Base-by-base conservation (phyloP, 2,113 vertebrate species). In the Lipophrys pholis region DNA sequence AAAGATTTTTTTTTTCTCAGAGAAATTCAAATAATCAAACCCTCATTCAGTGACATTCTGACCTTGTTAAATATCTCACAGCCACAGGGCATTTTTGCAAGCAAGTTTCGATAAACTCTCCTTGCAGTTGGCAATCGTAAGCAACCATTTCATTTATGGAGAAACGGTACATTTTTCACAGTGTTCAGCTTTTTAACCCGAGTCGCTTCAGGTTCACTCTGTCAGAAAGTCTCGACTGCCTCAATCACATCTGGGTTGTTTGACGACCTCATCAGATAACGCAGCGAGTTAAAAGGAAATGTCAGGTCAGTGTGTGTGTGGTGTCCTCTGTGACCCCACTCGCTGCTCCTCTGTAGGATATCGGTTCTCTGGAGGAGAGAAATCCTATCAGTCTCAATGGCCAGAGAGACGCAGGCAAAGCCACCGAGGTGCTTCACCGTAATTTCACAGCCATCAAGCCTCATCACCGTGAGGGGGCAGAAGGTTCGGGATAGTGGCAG, bases 391-490 rank as follows among this genome's bases (percentile, higher is more conserved):
- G 81, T 69, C 73, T 77, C 68, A 63, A 38, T 69, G 61, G 73
- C 42, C 38, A 50, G 40, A 36, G 45, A 79, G 62, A 57, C 30
- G 7, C 40, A 12, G 59, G 64, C 51, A 76, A 51, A 79, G 63
- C 82, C 64, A 66, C 50, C 8, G 40, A 75, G 63, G 74, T 76
- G 76, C 76, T 80, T 76, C 69, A 64, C 70, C 72, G 78, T 82
- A 85, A 89, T 86, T 87, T 88, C 84, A 86, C 82, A 84, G 78
- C 73, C 70, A 85, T 88, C 81, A 79, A 11, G 49, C 62, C 41
- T 68, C 68, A 69, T 73, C 81, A 2, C 59, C 3, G 60, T 9
- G 70, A 69, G 48, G 49, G 69, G 76, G 56, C 78, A 61, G 17
- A 38, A 70, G 59, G 84, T 75, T 82, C 50, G 75, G 69, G 38